Evolutionary conservation across 2,888 invertebrate species (phyloP).

Genomic region (Drosophila meridionalis): DNA sequence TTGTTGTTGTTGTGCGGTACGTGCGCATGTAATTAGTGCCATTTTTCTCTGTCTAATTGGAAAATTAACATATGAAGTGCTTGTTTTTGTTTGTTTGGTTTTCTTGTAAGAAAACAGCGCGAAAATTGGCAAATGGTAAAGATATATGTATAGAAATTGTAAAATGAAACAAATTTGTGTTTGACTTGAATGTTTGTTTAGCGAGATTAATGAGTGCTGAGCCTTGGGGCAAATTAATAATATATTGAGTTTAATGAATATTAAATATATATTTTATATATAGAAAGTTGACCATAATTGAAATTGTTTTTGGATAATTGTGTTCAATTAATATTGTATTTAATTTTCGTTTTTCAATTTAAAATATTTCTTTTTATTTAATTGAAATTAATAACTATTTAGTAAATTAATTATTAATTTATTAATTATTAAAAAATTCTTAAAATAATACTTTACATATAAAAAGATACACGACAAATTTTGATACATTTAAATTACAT

Average conservation of each 20-base stretch:
- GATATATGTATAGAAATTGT: conserved; percentile 2
- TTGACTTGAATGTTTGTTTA: conserved; percentile 9
- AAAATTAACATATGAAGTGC: conserved; percentile 81
- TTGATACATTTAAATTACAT: too few relatives aligned
- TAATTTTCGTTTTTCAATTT: too few relatives aligned
- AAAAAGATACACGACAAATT: too few relatives aligned
- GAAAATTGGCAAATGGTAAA: conserved; percentile 34
- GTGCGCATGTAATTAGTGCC: conserved; percentile 78
- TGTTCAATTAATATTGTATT: too few relatives aligned
- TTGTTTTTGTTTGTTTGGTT: conserved; percentile 57
- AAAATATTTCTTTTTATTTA: too few relatives aligned
- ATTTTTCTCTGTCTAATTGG: conserved; percentile 77
- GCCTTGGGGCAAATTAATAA: neutral
- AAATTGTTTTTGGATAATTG: neutral
- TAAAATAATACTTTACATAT: too few relatives aligned
- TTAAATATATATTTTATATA: neutral
- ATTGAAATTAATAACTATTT: too few relatives aligned
- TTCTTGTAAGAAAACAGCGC: conserved; percentile 21
- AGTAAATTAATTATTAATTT: too few relatives aligned
- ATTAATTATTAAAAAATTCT: too few relatives aligned
- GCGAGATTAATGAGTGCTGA: neutral
- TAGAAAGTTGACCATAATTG: neutral
- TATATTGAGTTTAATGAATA: neutral
- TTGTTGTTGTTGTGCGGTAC: conserved; percentile 46
- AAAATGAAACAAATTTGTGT: conserved; percentile 19